phyloP scores from a whole-genome alignment of 1,140 invertebrate genomes.

The Pissodes strobi region DNA sequence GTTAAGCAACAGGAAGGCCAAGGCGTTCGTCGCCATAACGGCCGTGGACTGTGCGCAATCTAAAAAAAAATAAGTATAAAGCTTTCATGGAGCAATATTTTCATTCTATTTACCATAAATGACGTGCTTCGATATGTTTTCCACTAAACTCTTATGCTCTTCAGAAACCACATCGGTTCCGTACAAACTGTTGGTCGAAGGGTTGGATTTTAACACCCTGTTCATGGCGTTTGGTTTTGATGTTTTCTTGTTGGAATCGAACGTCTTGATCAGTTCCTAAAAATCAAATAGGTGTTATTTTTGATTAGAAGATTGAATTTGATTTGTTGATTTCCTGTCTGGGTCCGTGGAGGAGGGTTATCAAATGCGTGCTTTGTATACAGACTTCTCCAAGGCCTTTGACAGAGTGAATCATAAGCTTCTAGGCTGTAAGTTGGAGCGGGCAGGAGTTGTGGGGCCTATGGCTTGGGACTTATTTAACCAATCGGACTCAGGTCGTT shows the following conservation, averaged over 20 bases:
- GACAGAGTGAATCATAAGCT: too few relatives aligned
- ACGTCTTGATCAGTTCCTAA: conserved; percentile 67
- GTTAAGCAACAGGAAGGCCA: conserved; percentile 83
- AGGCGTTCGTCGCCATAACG: conserved; percentile 88
- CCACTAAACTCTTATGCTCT: conserved; percentile 80
- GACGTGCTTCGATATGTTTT: conserved; percentile 84
- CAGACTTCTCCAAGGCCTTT: too few relatives aligned
- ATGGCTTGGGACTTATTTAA: too few relatives aligned
- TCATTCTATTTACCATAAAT: conserved; percentile 74
- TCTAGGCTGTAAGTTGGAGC: too few relatives aligned
- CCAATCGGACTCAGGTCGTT: too few relatives aligned
- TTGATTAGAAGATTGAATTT: too few relatives aligned
- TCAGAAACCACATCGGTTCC: conserved; percentile 79
- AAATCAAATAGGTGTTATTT: too few relatives aligned
- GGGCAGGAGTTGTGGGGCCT: too few relatives aligned
- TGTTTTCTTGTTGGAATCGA: conserved; percentile 57
- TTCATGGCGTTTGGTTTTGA: conserved; percentile 53
- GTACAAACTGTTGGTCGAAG: conserved; percentile 74
- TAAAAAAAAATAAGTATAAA: conserved; percentile 48
- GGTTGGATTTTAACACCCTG: conserved; percentile 64
- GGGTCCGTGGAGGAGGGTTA: too few relatives aligned
- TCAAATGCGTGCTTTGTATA: too few relatives aligned
- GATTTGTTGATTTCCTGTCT: too few relatives aligned
- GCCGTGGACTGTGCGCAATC: conserved; percentile 78
- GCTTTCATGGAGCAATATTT: neutral